A percentile compares a stretch with the other conserved stretches of the same genome.
Evolutionary conservation across 1,140 invertebrate species (phyloP).

Genomic region (Bombus sibiricus): DNA sequence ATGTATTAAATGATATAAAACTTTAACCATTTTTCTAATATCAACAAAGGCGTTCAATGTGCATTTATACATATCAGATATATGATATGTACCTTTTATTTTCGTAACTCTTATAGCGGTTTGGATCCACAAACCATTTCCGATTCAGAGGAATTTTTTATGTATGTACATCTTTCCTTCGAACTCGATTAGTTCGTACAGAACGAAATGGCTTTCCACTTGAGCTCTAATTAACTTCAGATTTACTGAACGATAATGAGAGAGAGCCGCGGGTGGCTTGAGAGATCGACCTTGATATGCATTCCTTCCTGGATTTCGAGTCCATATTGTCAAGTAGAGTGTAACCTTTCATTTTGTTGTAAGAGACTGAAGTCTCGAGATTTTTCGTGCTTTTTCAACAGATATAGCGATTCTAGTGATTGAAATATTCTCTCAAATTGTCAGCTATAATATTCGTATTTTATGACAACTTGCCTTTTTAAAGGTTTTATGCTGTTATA

Average conservation of each 20-base stretch:
- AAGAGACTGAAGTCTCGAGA: neutral
- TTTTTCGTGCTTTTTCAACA: constrained; percentile 14
- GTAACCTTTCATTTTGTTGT: constrained; percentile 63
- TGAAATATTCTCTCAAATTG: neutral
- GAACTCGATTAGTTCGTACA: constrained; percentile 11
- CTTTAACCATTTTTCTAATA: too few species aligned
- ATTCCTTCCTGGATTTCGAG: constrained; percentile 76
- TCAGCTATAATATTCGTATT: too few species aligned
- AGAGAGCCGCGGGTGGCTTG: constrained; percentile 64
- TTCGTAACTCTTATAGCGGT: too few species aligned
- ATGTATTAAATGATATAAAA: too few species aligned
- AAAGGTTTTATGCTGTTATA: too few species aligned
- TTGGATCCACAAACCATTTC: neutral
- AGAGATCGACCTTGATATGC: constrained; percentile 80
- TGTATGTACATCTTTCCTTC: neutral
- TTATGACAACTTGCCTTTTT: too few species aligned
- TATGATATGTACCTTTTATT: too few species aligned
- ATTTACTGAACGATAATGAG: constrained; percentile 64
- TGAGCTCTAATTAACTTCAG: constrained; percentile 56
- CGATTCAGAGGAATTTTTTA: neutral
- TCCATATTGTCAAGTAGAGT: constrained; percentile 79
- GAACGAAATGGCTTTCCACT: constrained; percentile 24
- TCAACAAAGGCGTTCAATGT: too few species aligned
- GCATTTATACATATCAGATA: too few species aligned
- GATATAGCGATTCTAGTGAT: neutral